These are phyloP conservation scores for Tubulanus polymorphus DNA, from an alignment of 2,888 invertebrate species.

Conservation along the genomic window DNA sequence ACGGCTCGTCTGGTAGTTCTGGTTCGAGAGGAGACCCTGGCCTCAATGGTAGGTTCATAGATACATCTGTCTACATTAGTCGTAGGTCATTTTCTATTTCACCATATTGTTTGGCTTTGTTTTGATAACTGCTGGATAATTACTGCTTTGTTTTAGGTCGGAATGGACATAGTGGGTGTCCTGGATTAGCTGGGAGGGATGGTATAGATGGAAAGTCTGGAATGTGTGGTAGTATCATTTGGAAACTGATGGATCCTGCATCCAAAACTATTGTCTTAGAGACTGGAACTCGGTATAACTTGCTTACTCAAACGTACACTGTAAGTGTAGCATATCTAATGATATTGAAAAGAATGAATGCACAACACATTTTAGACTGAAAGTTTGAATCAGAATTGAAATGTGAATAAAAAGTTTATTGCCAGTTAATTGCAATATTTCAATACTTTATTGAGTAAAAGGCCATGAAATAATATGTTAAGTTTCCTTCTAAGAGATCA, in stretches of 20 bases:
- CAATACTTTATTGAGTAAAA: too few species aligned
- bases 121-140: neutral
- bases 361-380: too few species aligned
- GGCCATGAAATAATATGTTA: too few species aligned
- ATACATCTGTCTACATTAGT: neutral
- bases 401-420: too few species aligned
- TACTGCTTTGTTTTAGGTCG: neutral
- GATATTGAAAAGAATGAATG: too few species aligned
- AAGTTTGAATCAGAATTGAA: too few species aligned
- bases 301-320: neutral
- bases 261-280: neutral
- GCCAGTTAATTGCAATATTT: too few species aligned
- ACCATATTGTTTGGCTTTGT: neutral
- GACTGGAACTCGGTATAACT: neutral
- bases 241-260: neutral
- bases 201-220: neutral
- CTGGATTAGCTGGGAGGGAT: neutral
- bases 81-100: neutral
- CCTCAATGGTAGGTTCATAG: neutral
- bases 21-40: neutral
- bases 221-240: neutral
- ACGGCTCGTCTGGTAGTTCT: neutral
- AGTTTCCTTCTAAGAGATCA: too few species aligned
- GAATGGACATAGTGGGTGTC: neutral
- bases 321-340: too few species aligned